A percentile compares a stretch with the other conserved stretches of the same genome.
phyloP scores from a whole-genome alignment of 2,888 invertebrate genomes.

The Acanthosoma haemorrhoidale region DNA sequence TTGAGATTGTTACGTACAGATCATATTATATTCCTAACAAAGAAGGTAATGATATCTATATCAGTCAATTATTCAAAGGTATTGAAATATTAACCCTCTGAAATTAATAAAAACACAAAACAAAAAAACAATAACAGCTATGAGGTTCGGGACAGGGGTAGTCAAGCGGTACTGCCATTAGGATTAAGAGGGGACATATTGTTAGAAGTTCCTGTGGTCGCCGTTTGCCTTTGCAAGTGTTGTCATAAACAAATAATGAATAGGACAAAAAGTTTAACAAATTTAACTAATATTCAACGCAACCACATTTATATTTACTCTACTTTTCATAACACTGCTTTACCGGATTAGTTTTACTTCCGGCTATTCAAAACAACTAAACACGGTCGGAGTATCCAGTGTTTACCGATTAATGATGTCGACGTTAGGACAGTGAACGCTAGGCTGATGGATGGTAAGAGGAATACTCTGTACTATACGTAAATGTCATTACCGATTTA shows the following conservation, averaged over 20 bases:
- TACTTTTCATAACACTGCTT: neutral
- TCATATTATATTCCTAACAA: neutral
- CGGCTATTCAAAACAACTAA: slow-evolving; percentile 40
- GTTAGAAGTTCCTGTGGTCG: neutral
- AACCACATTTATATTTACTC: neutral
- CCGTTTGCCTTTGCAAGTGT: neutral
- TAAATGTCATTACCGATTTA: neutral
- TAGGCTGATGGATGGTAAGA: slow-evolving; percentile 39
- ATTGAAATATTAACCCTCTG: too few species aligned
- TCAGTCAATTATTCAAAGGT: too few species aligned
- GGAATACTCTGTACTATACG: neutral
- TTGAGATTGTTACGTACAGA: neutral
- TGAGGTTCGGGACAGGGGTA: too few species aligned
- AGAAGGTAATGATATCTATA: too few species aligned
- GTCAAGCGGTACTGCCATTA: neutral
- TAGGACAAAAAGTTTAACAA: neutral
- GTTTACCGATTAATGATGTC: slow-evolving; percentile 39
- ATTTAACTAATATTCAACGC: neutral
- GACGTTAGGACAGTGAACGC: slow-evolving; percentile 34
- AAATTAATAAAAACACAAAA: too few species aligned
- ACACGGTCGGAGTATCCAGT: slow-evolving; percentile 36
- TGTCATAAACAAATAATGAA: neutral
- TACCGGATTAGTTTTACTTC: slow-evolving; percentile 35
- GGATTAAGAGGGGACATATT: neutral
- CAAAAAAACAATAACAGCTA: too few species aligned